phyloP scores from a whole-genome alignment of 2,113 vertebrate species.

The Fregata magnificens region DNA sequence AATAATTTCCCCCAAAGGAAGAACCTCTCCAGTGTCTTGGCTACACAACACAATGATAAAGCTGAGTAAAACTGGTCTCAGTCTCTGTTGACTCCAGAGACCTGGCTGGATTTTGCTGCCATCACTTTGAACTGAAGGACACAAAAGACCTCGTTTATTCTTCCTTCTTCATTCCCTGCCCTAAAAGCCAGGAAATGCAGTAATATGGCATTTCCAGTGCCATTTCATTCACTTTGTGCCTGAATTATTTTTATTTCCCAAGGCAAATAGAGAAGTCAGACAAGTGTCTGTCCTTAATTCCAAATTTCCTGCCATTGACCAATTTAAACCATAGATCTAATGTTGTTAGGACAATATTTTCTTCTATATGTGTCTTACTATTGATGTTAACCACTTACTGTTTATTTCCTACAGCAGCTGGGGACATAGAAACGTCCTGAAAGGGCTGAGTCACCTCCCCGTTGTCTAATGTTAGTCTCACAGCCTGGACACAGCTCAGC shows the following conservation, averaged over 20 bases:
- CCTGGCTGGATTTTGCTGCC: background rate
- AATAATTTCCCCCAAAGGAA: background rate
- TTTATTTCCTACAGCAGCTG: constrained; percentile 20
- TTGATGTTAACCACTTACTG: background rate
- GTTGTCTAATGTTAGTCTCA: background rate
- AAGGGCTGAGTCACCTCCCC: constrained; percentile 9
- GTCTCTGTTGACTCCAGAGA: background rate
- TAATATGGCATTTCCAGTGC: constrained; percentile 46
- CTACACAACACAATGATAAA: constrained; percentile 13
- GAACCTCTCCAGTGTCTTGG: background rate
- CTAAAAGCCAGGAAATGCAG: constrained; percentile 56
- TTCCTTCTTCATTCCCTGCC: background rate
- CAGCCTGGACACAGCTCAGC: background rate
- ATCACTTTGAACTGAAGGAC: constrained; percentile 34
- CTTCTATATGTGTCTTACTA: background rate
- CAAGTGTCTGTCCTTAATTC: constrained; percentile 16
- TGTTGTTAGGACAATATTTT: constrained; percentile 29
- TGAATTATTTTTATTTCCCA: constrained; percentile 53
- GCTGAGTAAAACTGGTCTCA: background rate
- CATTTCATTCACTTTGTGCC: constrained; percentile 17
- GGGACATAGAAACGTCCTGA: background rate
- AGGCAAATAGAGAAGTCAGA: constrained; percentile 30
- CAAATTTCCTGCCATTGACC: constrained; percentile 46
- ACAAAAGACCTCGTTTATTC: constrained; percentile 40
- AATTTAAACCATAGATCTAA: constrained; percentile 20